phyloP scores from a whole-genome alignment of 2,113 vertebrate species.

The Etheostoma cragini region DNA sequence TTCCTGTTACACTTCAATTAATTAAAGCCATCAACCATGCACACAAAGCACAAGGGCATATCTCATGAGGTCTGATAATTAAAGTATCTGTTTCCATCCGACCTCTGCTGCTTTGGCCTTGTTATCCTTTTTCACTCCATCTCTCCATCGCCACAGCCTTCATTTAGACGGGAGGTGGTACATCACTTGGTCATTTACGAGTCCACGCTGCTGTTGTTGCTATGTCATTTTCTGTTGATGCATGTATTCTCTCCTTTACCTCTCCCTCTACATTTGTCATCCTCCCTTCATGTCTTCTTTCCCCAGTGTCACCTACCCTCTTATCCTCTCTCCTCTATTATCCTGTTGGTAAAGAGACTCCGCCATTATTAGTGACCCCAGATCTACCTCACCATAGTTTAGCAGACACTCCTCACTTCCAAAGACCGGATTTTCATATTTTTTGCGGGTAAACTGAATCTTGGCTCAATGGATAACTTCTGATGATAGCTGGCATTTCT shows the following conservation, averaged over 20 bases:
- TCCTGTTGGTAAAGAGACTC: slow-evolving; percentile 1
- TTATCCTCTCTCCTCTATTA: not conserved
- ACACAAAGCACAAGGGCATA: slow-evolving; percentile 29
- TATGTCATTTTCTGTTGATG: not conserved
- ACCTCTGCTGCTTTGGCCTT: slow-evolving; percentile 38
- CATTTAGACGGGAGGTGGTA: not conserved
- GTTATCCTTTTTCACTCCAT: slow-evolving; percentile 14
- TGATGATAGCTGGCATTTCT: not conserved
- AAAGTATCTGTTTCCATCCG: slow-evolving; percentile 68
- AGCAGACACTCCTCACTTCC: not conserved
- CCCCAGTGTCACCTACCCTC: not conserved
- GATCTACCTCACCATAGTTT: not conserved
- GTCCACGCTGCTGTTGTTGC: not conserved
- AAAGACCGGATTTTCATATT: not conserved
- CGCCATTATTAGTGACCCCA: slow-evolving; percentile 16
- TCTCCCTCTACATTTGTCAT: not conserved
- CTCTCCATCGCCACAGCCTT: slow-evolving; percentile 4
- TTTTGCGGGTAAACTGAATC: slow-evolving; percentile 24
- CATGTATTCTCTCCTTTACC: slow-evolving; percentile 15
- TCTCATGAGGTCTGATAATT: slow-evolving; percentile 61
- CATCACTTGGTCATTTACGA: not conserved
- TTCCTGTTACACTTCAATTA: slow-evolving; percentile 60
- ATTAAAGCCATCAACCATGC: slow-evolving; percentile 68
- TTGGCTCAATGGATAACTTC: slow-evolving; percentile 9
- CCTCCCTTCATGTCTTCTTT: not conserved